Evolutionary conservation across 2,888 invertebrate species (phyloP).

Genomic region (Cryptocephalus primarius): DNA sequence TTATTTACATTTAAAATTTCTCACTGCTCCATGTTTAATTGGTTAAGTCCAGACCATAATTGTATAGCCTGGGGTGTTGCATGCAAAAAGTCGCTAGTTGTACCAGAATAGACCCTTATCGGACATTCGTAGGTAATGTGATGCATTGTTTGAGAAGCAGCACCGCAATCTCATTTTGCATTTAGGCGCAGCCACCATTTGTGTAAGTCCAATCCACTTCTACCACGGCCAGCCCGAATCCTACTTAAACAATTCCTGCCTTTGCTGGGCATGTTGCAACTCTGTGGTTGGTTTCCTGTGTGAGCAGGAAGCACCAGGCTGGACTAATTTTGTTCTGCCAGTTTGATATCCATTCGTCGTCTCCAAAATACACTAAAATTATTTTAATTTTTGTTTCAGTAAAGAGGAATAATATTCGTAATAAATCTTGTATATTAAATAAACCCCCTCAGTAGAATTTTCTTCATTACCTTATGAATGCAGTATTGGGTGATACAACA

Average conservation of each 20-base stretch:
- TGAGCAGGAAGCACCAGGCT: conserved; percentile 1
- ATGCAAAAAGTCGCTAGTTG: not conserved
- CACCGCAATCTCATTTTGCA: conserved; percentile 4
- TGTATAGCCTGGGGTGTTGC: conserved; percentile 2
- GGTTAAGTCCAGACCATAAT: conserved; percentile 2
- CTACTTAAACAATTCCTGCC: not conserved
- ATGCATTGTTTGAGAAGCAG: conserved; percentile 4
- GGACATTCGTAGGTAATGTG: conserved; percentile 5
- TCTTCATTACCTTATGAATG: too few species aligned
- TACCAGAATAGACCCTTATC: conserved; percentile 1
- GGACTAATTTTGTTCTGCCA: conserved; percentile 1
- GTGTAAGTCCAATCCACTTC: conserved; percentile 1
- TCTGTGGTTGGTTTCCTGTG: not conserved
- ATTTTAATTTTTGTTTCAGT: too few species aligned
- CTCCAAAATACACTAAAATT: too few species aligned
- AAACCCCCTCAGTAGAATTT: too few species aligned
- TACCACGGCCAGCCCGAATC: not conserved
- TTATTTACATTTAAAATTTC: not conserved
- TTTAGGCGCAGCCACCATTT: conserved; percentile 3
- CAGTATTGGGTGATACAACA: too few species aligned
- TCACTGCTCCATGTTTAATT: not conserved
- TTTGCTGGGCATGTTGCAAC: not conserved
- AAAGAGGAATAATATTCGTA: too few species aligned
- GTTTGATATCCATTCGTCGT: conserved; percentile 4
- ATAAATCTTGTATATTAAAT: too few species aligned